Conservation (phyloP, 2,797 vertebrate genomes). For the Ceryle rudis region DNA sequence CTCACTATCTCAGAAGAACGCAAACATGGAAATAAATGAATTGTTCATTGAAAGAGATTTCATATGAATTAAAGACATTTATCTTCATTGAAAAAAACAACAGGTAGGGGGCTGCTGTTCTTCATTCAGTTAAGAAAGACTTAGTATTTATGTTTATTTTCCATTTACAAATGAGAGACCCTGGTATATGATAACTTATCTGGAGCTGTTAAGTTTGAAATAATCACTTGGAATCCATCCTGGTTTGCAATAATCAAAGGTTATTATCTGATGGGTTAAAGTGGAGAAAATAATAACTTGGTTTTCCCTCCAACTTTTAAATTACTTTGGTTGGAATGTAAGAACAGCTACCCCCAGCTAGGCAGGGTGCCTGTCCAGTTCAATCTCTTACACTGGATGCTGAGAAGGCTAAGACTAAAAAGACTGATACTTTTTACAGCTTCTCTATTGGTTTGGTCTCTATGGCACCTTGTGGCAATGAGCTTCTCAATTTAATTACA, state of each 20-base stretch:
- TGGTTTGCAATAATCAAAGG: background rate
- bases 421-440: background rate
- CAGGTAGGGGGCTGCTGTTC: background rate
- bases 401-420: background rate
- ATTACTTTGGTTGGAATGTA: background rate
- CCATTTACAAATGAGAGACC: background rate
- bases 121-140: background rate
- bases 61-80: background rate
- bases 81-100: background rate
- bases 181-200: background rate
- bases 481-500: background rate
- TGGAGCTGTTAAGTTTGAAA: background rate
- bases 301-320: background rate
- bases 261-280: background rate
- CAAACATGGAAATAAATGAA: background rate
- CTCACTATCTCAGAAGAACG: background rate
- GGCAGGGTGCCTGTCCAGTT: background rate
- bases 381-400: background rate
- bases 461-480: background rate
- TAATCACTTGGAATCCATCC: conserved; percentile 13
- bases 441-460: background rate
- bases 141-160: background rate
- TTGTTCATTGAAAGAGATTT: background rate
- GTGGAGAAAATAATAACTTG: background rate
- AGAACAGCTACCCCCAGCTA: background rate